These are phyloP conservation scores for Epistrophella euchroma DNA, from an alignment of 2,888 invertebrate genomes.

Conservation along the genomic window DNA sequence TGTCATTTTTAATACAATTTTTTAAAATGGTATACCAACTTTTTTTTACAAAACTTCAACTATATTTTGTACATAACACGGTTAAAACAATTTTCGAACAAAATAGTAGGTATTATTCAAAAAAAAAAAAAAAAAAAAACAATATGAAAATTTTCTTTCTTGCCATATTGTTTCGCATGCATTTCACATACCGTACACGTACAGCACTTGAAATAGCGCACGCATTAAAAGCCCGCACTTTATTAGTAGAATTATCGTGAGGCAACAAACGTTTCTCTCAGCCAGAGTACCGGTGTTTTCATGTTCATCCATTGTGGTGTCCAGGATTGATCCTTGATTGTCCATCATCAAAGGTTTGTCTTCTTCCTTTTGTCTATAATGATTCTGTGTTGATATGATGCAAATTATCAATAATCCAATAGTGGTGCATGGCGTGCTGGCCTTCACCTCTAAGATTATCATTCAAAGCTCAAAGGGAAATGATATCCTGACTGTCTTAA, in stretches of 20 bases:
- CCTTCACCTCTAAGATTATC: conserved; percentile 22
- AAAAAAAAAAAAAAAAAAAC: too few species aligned
- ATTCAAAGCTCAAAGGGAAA: conserved; percentile 49
- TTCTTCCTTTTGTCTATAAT: conserved; percentile 2
- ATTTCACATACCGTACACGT: neutral
- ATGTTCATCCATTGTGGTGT: conserved; percentile 18
- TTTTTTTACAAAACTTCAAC: too few species aligned
- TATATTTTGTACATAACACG: too few species aligned
- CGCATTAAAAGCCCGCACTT: conserved; percentile 31
- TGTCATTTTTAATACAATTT: too few species aligned
- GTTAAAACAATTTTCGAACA: too few species aligned
- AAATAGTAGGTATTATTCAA: too few species aligned
- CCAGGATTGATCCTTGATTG: conserved; percentile 25
- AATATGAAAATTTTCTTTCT: neutral
- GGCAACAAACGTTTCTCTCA: conserved; percentile 17
- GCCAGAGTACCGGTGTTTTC: neutral
- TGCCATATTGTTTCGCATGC: conserved; percentile 1
- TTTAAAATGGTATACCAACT: too few species aligned
- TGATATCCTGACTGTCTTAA: conserved; percentile 46
- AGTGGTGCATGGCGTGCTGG: neutral
- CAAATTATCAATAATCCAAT: conserved; percentile 34
- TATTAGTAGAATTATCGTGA: conserved; percentile 35
- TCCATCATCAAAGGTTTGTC: conserved; percentile 27
- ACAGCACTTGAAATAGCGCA: conserved; percentile 11
- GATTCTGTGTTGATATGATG: conserved; percentile 4